phyloP scores from a whole-genome alignment of 2,797 vertebrate genomes.

The Micromesistius poutassou region DNA sequence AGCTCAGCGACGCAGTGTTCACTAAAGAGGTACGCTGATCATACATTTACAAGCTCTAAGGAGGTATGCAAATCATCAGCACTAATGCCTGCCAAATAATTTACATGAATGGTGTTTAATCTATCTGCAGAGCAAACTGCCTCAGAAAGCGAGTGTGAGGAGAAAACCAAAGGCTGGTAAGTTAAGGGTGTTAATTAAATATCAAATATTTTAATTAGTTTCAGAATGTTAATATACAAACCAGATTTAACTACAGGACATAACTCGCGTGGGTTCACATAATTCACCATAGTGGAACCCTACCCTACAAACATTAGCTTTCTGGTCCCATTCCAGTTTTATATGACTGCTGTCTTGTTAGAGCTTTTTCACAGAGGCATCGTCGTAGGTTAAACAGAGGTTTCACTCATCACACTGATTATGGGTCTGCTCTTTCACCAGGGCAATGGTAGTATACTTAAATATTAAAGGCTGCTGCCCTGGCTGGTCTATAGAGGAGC shows the following conservation, averaged over 20 bases:
- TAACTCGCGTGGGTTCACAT: not conserved
- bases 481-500: not conserved
- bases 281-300: not conserved
- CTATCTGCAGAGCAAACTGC: constrained; percentile 38
- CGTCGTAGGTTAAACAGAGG: not conserved
- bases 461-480: not conserved
- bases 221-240: not conserved
- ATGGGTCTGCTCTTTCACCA: not conserved
- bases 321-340: not conserved
- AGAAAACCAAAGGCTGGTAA: constrained; percentile 65
- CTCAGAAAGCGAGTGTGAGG: constrained; percentile 66
- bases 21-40: constrained; percentile 49
- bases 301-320: not conserved
- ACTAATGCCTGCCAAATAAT: not conserved
- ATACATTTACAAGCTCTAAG: not conserved
- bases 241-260: not conserved
- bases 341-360: not conserved
- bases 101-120: not conserved
- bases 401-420: not conserved
- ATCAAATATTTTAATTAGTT: not conserved
- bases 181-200: constrained; percentile 25
- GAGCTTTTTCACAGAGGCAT: not conserved
- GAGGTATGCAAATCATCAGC: not conserved
- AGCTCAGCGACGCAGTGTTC: constrained; percentile 73
- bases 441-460: not conserved